These are phyloP conservation scores for Polia nebulosa DNA, from an alignment of 2,888 invertebrate genomes.

Conservation along the genomic window DNA sequence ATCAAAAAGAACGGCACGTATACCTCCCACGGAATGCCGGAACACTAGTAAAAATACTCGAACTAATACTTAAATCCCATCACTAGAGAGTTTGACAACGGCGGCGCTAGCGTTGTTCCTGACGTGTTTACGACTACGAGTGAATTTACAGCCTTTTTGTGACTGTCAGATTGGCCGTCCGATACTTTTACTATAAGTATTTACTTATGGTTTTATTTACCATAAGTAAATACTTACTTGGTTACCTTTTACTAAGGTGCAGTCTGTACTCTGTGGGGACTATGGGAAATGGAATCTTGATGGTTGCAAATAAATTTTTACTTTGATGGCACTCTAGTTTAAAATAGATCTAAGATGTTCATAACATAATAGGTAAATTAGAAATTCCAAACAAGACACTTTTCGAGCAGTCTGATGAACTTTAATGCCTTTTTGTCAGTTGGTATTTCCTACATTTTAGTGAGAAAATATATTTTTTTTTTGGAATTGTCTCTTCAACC, in stretches of 20 bases:
- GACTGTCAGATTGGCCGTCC: constrained; percentile 65
- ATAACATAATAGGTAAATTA: too few relatives aligned
- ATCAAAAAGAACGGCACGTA: background rate
- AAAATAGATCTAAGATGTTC: too few relatives aligned
- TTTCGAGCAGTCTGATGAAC: too few relatives aligned
- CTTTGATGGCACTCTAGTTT: too few relatives aligned
- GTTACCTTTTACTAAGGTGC: background rate
- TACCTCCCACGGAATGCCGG: constrained; percentile 8
- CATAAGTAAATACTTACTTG: background rate
- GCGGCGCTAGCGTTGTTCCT: constrained; percentile 54
- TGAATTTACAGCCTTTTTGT: constrained; percentile 69
- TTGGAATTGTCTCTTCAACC: too few relatives aligned
- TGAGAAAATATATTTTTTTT: too few relatives aligned
- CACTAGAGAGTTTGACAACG: constrained; percentile 62
- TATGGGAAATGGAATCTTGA: background rate
- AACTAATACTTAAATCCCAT: constrained; percentile 47
- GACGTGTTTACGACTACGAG: constrained; percentile 73
- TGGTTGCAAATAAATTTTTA: background rate
- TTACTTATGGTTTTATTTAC: constrained; percentile 33
- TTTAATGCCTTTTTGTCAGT: too few relatives aligned
- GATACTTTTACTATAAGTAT: constrained; percentile 56
- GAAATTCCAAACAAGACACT: too few relatives aligned
- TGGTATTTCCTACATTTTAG: too few relatives aligned
- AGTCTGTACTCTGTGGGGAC: background rate
- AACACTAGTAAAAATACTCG: constrained; percentile 43